Evolutionary conservation across 2,797 vertebrate species (phyloP).

Genomic region (Hydrolagus colliei): DNA sequence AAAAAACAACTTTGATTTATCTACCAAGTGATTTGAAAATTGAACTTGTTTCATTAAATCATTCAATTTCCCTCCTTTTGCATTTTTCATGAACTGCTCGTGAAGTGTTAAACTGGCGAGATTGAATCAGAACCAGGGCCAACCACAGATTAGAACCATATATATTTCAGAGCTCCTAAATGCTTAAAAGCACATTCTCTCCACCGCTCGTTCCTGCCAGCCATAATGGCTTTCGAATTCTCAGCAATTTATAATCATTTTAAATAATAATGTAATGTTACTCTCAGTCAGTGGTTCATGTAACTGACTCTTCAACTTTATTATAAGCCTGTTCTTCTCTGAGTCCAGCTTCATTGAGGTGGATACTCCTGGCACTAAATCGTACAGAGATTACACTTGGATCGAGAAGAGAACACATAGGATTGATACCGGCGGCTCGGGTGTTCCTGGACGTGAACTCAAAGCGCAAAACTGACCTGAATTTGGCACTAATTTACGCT

Average conservation of each 20-base stretch:
- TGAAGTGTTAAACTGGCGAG: background rate
- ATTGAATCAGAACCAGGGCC: background rate
- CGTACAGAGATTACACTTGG: too few species aligned
- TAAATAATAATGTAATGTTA: background rate
- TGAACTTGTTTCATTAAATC: constrained; percentile 26
- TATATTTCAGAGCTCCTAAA: background rate
- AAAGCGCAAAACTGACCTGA: too few species aligned
- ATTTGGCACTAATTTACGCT: too few species aligned
- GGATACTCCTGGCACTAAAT: background rate
- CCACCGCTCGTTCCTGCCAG: too few species aligned
- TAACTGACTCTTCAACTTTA: background rate
- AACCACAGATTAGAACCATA: background rate
- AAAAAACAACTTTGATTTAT: constrained; percentile 13
- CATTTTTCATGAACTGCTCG: constrained; percentile 25
- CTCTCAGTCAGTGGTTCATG: background rate
- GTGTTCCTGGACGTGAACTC: too few species aligned
- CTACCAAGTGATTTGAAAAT: constrained; percentile 9
- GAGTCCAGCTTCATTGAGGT: background rate
- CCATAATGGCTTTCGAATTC: too few species aligned
- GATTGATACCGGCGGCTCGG: too few species aligned
- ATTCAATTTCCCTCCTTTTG: constrained; percentile 1
- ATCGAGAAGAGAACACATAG: too few species aligned
- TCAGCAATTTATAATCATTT: background rate
- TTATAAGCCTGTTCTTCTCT: background rate
- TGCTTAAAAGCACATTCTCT: background rate